These are phyloP conservation scores for Lophotis ruficrista DNA, from an alignment of 2,113 vertebrate genomes.

Conservation along the genomic window DNA sequence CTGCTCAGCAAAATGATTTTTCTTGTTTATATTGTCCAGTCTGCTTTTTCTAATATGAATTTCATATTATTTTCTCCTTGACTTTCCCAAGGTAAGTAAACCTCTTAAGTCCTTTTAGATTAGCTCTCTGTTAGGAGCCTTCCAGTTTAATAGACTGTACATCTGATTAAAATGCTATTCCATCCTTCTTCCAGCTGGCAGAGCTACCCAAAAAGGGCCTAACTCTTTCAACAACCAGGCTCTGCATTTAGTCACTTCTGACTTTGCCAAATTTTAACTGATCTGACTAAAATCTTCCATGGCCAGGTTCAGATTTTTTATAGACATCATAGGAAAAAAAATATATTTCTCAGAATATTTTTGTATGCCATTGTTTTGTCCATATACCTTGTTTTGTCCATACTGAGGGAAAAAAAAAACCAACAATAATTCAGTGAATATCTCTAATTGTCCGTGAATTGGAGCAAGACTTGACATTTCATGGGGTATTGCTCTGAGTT, in stretches of 20 bases:
- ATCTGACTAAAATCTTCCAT: background rate
- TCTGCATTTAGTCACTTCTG: background rate
- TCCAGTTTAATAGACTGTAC: background rate
- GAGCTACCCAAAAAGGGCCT: background rate
- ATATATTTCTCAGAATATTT: background rate
- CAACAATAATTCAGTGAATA: background rate
- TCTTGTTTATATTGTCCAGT: background rate
- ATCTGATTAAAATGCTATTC: conserved; percentile 2
- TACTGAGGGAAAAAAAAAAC: background rate
- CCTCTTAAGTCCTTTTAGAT: background rate
- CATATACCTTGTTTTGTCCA: background rate
- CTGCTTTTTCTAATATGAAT: conserved; percentile 4
- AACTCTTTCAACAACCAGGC: background rate
- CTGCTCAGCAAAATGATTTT: conserved; percentile 1
- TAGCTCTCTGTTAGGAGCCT: background rate
- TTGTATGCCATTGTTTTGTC: background rate
- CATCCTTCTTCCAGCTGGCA: background rate
- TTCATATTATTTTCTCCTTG: conserved; percentile 12
- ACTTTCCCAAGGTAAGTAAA: background rate
- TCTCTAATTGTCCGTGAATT: background rate
- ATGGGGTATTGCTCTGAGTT: background rate
- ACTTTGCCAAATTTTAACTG: background rate
- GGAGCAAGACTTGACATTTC: background rate
- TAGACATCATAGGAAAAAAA: background rate
- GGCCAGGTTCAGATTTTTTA: background rate